Evolutionary conservation across 2,797 vertebrate genomes (phyloP), one percentile per base, ranked within the genome.

Genomic region (Halcyon chelicuti): DNA sequence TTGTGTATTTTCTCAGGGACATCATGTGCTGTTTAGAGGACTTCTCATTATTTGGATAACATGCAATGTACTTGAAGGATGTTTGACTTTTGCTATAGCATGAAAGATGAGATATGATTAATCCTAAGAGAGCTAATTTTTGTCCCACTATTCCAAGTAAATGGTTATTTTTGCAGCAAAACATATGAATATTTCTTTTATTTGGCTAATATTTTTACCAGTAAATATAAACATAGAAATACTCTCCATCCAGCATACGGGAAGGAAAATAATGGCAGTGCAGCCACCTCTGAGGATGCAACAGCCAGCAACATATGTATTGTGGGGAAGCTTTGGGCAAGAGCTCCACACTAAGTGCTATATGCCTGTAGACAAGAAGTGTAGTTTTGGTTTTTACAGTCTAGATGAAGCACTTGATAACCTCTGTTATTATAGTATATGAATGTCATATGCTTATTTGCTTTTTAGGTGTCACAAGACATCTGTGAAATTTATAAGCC

Each of bases 61-160:
- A 0, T 62, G 22, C 0, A 1, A 20, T 1, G 0, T 66, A n/a
- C 28, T 73, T 76, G 22, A 55, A 73, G 18, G 47, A 40, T 86
- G 55, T 60, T 86, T 87, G 9, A 66, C 40, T 78, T 95, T 88
- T 73, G 9, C 28, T 26, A 12, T 17, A 66, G 11, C 1, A 10
- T n/a, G 26, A 44, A 86, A 84, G 42, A 66, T 18, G 19, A 33
- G 62, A 57, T 78, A 37, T 7, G 15, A 31, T 46, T 58, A 63
- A 39, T 75, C 68, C 29, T 81, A 63, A 63, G 11, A 54, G 44
- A 77, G 7, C 1, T 44, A 5, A 1, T 60, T 89, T 51, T 86
- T 57, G n/a, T 58, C 49, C 37, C 35, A 5, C 4, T 91, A 3
- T 40, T 91, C 21, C 11, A 90, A 70, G n/a, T 23, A 81, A 72